Base-by-base conservation (phyloP, 2,888 invertebrate species). In the Pristionchus fissidentatus region DNA sequence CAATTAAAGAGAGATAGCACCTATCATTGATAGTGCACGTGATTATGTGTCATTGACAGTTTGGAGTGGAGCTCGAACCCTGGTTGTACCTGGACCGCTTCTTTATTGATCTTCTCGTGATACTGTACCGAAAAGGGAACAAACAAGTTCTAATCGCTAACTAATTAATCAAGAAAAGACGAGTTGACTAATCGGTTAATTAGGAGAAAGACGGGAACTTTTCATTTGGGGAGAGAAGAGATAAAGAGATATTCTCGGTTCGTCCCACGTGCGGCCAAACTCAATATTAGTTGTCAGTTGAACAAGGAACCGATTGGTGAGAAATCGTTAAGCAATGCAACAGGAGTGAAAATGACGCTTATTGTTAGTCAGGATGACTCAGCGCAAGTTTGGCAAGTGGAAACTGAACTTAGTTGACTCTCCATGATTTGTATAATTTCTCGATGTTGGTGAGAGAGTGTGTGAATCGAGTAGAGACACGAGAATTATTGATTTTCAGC, bases 151-250 rank as follows among this genome's bases (percentile, higher is more conserved):
- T n/a, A 55, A n/a, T 38, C 70, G 38, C n/a, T 41, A 22, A 70
- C 41, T 41, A 70, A 29, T 29, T 70, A 70, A 70, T 70, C 70
- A 41, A 70, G 70, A 70, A 70, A n/a, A n/a, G n/a, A n/a, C n/a
- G n/a, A n/a, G n/a, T n/a, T n/a, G 70, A 70, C 70, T 70, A 70
- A 70, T 70, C 70, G 41, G 70, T n/a, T n/a, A n/a, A n/a, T n/a
- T n/a, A 41, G 70, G 70, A 41, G n/a, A n/a, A n/a, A n/a, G 43
- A 70, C 70, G 70, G 66, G 70, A 70, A 70, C 70, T 41, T 70
- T 70, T 70, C 41, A 70, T 70, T 13, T 38, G 26, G 41, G 70
- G 70, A 32, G 41, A 32, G 49, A 49, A 22, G 32, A 19, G 46
- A 29, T 29, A 49, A 41, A 49, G 77, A 3, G 35, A 3, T 26